Evolutionary conservation across 2,797 vertebrate species (phyloP), one percentile per base, ranked within the genome.

Genomic region (Kryptolebias ocellatus): DNA sequence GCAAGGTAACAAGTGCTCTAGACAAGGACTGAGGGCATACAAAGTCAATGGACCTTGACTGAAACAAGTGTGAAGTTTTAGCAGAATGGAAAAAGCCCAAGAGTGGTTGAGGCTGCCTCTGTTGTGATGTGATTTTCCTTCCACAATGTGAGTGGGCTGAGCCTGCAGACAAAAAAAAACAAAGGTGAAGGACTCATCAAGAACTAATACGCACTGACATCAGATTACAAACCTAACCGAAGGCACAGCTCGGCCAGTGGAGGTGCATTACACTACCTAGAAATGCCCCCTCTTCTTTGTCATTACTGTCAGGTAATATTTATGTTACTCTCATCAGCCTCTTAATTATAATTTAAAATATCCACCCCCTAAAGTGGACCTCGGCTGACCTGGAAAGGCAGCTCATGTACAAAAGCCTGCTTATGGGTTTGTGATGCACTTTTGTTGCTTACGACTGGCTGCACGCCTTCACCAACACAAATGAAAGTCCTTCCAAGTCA

Each of bases 11-110:
- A 78, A 73, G 37, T 84, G 80, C 78, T 89, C 85, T 72, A 70
- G 79, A 89, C 83, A 74, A 88, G 76, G 84, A 83, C 88, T 85
- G 46, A 67, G 66, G 87, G 83, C 85, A 82, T 80, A 80, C 74
- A 83, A 85, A 89, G 80, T 74, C 80, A 89, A 85, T 86, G 78
- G 86, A 92, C 84, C 87, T 83, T 90, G 82, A 87, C 87, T 80
- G 83, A 87, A 90, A 88, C 81, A 83, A 90, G 86, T 87, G 85
- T 76, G 84, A 90, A 81, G 78, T 75, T 83, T 79, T 77, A 78
- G 80, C 69, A 71, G 76, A 84, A 81, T 64, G 62, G 66, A 80
- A 87, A 80, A 79, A 50, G 18, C 51, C 59, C 15, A 67, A 84
- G 76, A 80, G 78, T 74, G 68, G 80, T 83, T 87, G 83, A 81